Percentiles rank a stretch among this genome's conserved stretches.
phyloP scores from a whole-genome alignment of 1,140 invertebrate species.

The Cydia splendana region DNA sequence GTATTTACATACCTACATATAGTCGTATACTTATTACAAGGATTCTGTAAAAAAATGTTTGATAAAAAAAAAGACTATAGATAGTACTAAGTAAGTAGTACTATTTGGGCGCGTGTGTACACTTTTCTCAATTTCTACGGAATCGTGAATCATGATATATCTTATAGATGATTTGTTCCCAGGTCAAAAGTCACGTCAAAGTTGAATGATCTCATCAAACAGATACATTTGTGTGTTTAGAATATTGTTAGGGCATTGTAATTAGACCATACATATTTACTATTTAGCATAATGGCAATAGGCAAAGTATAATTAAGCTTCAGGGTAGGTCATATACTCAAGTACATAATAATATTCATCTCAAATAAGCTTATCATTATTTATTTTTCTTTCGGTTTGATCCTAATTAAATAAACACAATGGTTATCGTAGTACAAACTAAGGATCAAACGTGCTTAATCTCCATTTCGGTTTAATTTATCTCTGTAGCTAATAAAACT shows the following conservation, averaged over 20 bases:
- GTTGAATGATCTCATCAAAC: neutral
- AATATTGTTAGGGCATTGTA: neutral
- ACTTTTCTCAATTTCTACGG: too few species aligned
- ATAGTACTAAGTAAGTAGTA: too few species aligned
- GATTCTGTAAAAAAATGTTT: too few species aligned
- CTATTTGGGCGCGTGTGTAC: too few species aligned
- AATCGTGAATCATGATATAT: too few species aligned
- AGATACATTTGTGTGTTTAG: neutral
- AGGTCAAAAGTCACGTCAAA: neutral
- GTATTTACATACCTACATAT: too few species aligned
- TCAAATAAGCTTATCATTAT: neutral
- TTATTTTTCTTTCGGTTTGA: neutral
- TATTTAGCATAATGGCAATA: too few species aligned
- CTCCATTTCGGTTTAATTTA: neutral
- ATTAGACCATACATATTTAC: neutral
- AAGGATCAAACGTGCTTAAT: neutral
- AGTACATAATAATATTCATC: neutral
- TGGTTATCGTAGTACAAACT: neutral
- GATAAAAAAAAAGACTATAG: too few species aligned
- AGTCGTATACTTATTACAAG: too few species aligned
- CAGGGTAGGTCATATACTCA: neutral
- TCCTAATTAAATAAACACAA: neutral
- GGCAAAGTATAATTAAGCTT: neutral
- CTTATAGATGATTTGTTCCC: neutral
- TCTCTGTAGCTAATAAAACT: conserved; percentile 10